Evolutionary conservation across 35 echinoderm and acorn worm genomes (phyloP).

Genomic region (Eucidaris tribuloides): DNA sequence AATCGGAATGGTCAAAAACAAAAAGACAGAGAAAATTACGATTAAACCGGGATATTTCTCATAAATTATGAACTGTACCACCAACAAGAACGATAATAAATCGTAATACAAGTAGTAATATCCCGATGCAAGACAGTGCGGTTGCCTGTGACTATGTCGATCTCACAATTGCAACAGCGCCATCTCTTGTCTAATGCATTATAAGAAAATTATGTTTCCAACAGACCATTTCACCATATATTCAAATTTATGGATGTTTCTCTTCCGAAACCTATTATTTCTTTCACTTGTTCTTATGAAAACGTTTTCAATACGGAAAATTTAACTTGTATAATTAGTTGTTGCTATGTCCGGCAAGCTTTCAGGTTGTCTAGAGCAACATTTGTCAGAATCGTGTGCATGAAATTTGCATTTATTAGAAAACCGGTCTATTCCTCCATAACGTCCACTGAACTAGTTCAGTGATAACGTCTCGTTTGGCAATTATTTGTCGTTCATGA

Average conservation of each 20-base stretch:
- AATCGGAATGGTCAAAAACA: not conserved
- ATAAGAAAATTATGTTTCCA: not conserved
- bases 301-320: not conserved
- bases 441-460: too few species aligned
- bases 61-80: not conserved
- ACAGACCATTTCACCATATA: not conserved
- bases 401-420: too few species aligned
- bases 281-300: not conserved
- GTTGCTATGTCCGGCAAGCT: not conserved
- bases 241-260: not conserved
- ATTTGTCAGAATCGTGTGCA: too few species aligned
- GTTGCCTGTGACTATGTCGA: not conserved
- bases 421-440: too few species aligned
- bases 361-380: too few species aligned
- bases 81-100: not conserved
- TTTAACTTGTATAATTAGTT: not conserved
- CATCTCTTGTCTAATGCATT: conserved; percentile 19
- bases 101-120: not conserved
- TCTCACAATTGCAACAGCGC: conserved; percentile 7
- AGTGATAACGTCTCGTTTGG: too few species aligned
- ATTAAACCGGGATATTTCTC: not conserved
- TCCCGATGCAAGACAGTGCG: not conserved
- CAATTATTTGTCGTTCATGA: too few species aligned
- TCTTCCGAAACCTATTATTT: not conserved
- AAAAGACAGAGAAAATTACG: not conserved